These are phyloP conservation scores for Tethea ocularis DNA, from an alignment of 2,888 invertebrate species.

Conservation along the genomic window DNA sequence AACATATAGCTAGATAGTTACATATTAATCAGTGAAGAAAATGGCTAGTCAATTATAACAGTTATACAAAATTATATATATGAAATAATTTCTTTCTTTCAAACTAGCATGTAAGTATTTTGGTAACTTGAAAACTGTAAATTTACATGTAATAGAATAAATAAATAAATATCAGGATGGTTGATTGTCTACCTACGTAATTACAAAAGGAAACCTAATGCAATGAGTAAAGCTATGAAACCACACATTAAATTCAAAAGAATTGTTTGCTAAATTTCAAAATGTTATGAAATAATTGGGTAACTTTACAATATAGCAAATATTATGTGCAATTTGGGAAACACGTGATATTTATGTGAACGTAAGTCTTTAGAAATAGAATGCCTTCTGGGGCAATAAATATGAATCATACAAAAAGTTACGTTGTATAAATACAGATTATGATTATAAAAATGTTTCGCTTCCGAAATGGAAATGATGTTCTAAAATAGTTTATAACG, in stretches of 20 bases:
- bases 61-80: no score
- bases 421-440: neutral
- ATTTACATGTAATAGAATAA: no score
- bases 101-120: no score
- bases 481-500: neutral
- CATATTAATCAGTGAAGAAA: neutral
- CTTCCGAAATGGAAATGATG: neutral
- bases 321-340: neutral
- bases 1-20: neutral
- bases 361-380: neutral
- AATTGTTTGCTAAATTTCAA: neutral
- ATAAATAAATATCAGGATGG: neutral
- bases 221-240: neutral
- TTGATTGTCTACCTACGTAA: neutral
- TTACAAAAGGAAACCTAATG: neutral
- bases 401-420: neutral
- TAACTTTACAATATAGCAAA: conserved; percentile 1
- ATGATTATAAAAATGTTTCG: neutral
- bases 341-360: neutral
- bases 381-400: conserved; percentile 1
- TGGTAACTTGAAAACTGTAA: no score
- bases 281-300: neutral
- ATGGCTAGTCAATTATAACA: no score
- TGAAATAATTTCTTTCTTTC: no score
- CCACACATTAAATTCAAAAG: neutral